phyloP scores from a whole-genome alignment of 2,113 vertebrate genomes.

The Amazona vittata region DNA sequence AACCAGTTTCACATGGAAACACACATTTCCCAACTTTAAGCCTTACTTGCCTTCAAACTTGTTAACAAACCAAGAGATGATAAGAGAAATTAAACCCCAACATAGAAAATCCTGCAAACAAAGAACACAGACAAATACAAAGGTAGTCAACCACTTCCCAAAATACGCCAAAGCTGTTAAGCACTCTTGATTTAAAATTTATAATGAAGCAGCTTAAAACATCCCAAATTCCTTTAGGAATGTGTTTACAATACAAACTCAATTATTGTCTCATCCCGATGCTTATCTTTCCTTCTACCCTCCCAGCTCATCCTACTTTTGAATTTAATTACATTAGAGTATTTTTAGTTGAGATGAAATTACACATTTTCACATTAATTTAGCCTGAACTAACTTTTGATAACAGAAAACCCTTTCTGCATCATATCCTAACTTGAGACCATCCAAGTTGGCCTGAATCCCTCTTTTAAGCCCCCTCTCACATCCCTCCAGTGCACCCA shows the following conservation, averaged over 20 bases:
- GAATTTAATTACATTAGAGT: conserved; percentile 50
- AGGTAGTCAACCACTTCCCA: not conserved
- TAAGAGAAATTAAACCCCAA: conserved; percentile 12
- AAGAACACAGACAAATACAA: not conserved
- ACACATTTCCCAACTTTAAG: not conserved
- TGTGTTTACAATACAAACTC: conserved; percentile 27
- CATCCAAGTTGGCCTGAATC: not conserved
- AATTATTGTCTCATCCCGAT: not conserved
- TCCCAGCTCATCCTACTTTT: conserved; percentile 13
- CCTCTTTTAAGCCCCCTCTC: not conserved
- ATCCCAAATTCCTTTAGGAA: not conserved
- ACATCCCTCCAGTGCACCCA: not conserved
- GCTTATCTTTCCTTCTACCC: conserved; percentile 4
- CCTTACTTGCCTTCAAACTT: not conserved
- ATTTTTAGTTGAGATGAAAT: conserved; percentile 53
- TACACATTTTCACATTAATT: conserved; percentile 53
- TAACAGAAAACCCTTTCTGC: not conserved
- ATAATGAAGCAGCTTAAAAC: conserved; percentile 20
- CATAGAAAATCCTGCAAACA: conserved; percentile 4
- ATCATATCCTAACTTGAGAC: not conserved
- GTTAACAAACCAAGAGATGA: not conserved
- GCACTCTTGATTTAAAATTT: not conserved
- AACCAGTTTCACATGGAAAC: not conserved
- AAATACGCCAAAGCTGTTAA: not conserved
- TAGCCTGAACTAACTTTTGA: not conserved